Percentiles rank a stretch among this genome's conserved stretches.
These are phyloP conservation scores for Rhabdophis nuchalis DNA, from an alignment of 2,797 vertebrate species.

Conservation along the genomic window DNA sequence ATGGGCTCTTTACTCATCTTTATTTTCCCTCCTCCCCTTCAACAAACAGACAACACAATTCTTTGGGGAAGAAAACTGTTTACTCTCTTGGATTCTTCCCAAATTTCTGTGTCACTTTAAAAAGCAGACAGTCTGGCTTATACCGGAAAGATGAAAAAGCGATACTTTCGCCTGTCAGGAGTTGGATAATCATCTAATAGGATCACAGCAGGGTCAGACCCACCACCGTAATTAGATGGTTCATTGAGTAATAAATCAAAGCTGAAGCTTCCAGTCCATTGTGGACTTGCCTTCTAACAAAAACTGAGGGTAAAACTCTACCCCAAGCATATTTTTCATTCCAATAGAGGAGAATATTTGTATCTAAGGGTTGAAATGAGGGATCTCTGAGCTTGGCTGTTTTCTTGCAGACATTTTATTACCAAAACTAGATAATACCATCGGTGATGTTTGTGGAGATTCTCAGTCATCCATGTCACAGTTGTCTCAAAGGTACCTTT, in stretches of 20 bases:
- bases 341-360: not conserved
- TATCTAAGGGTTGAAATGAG: not conserved
- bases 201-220: not conserved
- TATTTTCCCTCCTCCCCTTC: not conserved
- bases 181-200: not conserved
- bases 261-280: not conserved
- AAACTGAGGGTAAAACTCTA: not conserved
- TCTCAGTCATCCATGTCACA: not conserved
- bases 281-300: not conserved
- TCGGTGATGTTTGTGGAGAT: not conserved
- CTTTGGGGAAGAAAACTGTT: not conserved
- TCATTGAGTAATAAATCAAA: not conserved
- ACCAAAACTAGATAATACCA: not conserved
- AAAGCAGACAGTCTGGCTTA: not conserved
- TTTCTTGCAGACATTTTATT: not conserved
- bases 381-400: not conserved
- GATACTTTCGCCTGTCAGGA: conserved; percentile 2
- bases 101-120: conserved; percentile 5
- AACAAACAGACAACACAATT: not conserved
- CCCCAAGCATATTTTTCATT: not conserved
- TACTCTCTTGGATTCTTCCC: not conserved
- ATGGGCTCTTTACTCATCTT: not conserved
- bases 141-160: not conserved
- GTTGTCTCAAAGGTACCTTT: not conserved
- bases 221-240: not conserved